Evolutionary conservation across 2,888 invertebrate genomes (phyloP), one percentile per base, ranked within the genome.

Genomic region (Keiferia lycopersicella): DNA sequence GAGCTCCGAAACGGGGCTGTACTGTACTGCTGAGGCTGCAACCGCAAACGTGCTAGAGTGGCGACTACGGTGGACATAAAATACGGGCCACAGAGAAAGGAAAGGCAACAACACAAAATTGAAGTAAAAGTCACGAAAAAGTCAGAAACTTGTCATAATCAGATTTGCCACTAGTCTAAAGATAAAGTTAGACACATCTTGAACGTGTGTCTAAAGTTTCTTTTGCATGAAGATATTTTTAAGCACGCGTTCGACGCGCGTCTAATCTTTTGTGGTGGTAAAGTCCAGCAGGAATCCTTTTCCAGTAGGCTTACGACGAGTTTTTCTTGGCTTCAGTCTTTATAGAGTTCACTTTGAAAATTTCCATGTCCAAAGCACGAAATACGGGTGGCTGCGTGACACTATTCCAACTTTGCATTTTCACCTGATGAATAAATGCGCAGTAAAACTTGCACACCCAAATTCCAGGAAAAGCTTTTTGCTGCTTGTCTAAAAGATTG

Each of bases 41-140:
- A 73, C 74, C 72, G 67, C 75, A 73, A 72, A 70, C 71, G 67
- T 67, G 65, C 59, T 61, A 64, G 71, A 69, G 72, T 71, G 74
- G 73, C 38, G 58, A 38, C 58, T 58, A 18, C n/a, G 30, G 7
- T 26, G 30, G 56, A 4, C 22, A 50, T 50, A 50, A 50, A 50
- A 50, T 50, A 50, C 50, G 50, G 50, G 18, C 18, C 11, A 39
- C 39, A 39, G 39, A 39, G 12, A 1, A 3, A 39, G 39, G 39
- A 12, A 12, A 39, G 8, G 11, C 1, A 39, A 39, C 39, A 12
- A 10, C 39, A 39, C 2, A 2, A 39, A 1, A 8, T 12, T 2
- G 10, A 39, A 12, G 8, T 1, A 39, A 10, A 39, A 39, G 8
- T 12, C 39, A 39, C 39, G 10, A 7, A 39, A n/a, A n/a, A n/a